Evolutionary conservation across 2,797 vertebrate genomes (phyloP), one percentile per base, ranked within the genome.

Genomic region (Sebastes glaucus): DNA sequence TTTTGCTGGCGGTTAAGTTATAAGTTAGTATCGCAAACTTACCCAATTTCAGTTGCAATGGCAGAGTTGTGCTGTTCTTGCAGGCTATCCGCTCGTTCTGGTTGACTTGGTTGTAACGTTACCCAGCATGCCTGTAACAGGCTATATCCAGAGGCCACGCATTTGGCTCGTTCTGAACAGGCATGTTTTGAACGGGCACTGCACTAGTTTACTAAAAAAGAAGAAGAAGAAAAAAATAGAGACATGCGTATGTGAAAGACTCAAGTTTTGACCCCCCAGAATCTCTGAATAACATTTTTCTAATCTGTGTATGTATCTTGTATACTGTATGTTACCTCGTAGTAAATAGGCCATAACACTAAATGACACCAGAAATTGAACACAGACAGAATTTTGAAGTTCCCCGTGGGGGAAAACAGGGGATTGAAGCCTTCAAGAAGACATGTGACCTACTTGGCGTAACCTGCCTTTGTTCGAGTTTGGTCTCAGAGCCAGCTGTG

Each of bases 391-490:
- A 83, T 82, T 81, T 56, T 78, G 62, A 78, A 69, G 52, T 35
- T 77, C 73, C 81, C 80, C 66, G 64, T 46, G 9, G 78, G 84
- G 5, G 7, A 18, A 4, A 67, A 72, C 13, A 28, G 25, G 62
- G 59, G 79, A 74, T 30, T 66, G 76, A 82, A 73, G 82, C 76
- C 81, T 87, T 83, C 70, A 81, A 90, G 84, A 83, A 78, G 82
- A 87, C 71, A 74, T 85, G 83, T 88, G 81, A 94, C 90, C 90
- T 74, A 91, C 88, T 94, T 94, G 93, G 92, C 92, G 87, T 89
- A 91, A 87, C 85, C 82, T 91, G 92, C 91, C 87, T 94, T 94
- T 94, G 91, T 93, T 94, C 82, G 80, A 89, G 88, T 89, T 86
- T 80, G 83, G 86, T 94, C 91, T 91, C 66, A 27, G 81, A 85